phyloP scores from a whole-genome alignment of 2,888 invertebrate genomes.

The Gerosis bhagava region DNA sequence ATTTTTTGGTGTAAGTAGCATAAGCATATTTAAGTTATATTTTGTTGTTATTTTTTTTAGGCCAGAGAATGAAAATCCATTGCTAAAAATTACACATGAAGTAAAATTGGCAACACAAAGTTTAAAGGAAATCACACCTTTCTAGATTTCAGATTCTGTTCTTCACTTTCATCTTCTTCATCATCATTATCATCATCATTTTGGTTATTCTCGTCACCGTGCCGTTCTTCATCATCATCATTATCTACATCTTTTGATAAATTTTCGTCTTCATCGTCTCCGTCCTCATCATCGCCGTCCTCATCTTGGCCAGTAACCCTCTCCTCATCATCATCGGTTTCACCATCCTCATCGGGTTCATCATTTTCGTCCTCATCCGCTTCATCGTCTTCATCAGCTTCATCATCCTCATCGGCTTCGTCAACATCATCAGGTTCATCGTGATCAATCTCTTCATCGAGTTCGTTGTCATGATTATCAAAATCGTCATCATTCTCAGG shows the following conservation, averaged over 20 bases:
- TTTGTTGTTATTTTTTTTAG: too few species aligned
- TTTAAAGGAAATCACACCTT: constrained; percentile 25
- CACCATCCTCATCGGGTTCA: constrained; percentile 41
- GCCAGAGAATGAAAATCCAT: too few species aligned
- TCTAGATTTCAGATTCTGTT: neutral
- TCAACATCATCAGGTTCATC: constrained; percentile 42
- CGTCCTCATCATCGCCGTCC: constrained; percentile 38
- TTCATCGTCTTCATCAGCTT: constrained; percentile 40
- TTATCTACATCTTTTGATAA: too few species aligned
- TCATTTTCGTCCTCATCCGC: constrained; percentile 39
- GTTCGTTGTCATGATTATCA: constrained; percentile 41
- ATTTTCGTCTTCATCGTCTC: too few species aligned
- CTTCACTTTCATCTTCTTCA: constrained; percentile 40
- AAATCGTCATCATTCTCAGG: too few species aligned
- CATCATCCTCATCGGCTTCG: constrained; percentile 48
- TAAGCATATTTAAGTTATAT: neutral
- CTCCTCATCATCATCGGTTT: constrained; percentile 32
- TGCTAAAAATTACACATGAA: too few species aligned
- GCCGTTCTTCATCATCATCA: constrained; percentile 38
- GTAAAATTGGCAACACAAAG: too few species aligned
- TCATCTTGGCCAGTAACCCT: too few species aligned
- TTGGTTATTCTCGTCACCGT: constrained; percentile 39
- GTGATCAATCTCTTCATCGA: constrained; percentile 41
- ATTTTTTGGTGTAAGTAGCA: neutral
- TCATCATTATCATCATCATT: constrained; percentile 42